phyloP scores from a whole-genome alignment of 2,888 invertebrate species.

The Listrodromus nycthemerus region DNA sequence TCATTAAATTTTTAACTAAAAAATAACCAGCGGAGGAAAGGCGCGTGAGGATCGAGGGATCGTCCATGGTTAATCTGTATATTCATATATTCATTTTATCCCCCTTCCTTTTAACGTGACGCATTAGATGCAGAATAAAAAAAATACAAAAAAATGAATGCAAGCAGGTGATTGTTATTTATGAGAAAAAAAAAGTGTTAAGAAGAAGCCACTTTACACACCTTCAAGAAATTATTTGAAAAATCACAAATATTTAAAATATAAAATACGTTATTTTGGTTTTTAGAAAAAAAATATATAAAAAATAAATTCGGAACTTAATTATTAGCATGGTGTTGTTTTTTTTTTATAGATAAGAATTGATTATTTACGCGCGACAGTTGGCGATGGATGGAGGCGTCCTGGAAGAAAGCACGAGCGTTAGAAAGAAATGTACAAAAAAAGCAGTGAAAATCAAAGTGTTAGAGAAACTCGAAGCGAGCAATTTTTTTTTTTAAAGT shows the following conservation, averaged over 20 bases:
- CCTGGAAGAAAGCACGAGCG: slow-evolving; percentile 58
- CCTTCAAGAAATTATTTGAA: not conserved
- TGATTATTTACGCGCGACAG: slow-evolving; percentile 62
- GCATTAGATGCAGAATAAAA: not conserved
- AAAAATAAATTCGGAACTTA: not conserved
- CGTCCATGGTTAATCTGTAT: not conserved
- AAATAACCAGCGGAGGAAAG: not conserved
- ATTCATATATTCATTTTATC: not conserved
- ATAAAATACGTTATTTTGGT: not conserved
- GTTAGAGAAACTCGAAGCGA: slow-evolving; percentile 18
- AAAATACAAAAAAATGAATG: slow-evolving; percentile 5
- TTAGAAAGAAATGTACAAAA: slow-evolving; percentile 26
- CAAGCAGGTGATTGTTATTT: slow-evolving; percentile 48
- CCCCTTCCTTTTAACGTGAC: not conserved
- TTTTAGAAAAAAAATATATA: not conserved
- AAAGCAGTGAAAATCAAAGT: not conserved
- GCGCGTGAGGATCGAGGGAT: slow-evolving; percentile 5
- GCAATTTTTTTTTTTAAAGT: not conserved
- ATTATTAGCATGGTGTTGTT: not conserved
- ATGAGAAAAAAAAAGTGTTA: slow-evolving; percentile 14
- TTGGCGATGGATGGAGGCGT: slow-evolving; percentile 54
- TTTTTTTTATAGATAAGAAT: slow-evolving; percentile 7
- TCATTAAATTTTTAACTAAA: not conserved
- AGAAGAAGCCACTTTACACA: slow-evolving; percentile 5
- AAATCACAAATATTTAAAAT: slow-evolving; percentile 10